Evolutionary conservation across 2,888 invertebrate species (phyloP).

Genomic region (Drosophila planitibia): DNA sequence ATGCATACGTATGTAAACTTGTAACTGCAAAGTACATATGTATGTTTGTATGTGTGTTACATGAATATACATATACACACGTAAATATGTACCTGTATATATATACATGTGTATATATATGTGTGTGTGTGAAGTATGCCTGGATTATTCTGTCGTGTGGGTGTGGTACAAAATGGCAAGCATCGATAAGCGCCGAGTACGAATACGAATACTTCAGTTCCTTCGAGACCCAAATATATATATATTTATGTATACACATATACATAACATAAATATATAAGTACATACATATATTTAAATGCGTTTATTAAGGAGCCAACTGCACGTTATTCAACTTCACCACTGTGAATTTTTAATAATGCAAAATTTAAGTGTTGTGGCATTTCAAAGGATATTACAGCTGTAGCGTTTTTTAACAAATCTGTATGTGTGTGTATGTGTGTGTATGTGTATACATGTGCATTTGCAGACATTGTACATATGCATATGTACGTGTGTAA

Average conservation of each 20-base stretch:
- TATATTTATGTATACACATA: not conserved
- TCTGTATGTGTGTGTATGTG: not conserved
- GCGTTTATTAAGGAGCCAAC: not conserved
- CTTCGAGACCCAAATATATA: constrained; percentile 27
- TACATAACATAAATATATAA: constrained; percentile 1
- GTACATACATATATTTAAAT: not conserved
- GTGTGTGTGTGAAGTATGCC: constrained; percentile 2
- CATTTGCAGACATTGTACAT: not conserved
- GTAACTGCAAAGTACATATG: not conserved
- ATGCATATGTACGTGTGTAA: not conserved
- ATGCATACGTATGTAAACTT: constrained; percentile 5
- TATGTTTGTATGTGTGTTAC: not conserved
- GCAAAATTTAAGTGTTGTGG: not conserved
- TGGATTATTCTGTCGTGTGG: constrained; percentile 24
- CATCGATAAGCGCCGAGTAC: constrained; percentile 39
- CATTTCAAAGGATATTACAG: not conserved
- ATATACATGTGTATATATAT: rapidly evolving
- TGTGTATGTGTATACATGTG: not conserved
- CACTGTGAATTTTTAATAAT: not conserved
- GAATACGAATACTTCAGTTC: constrained; percentile 37
- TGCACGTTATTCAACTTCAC: not conserved
- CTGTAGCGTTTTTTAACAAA: not conserved
- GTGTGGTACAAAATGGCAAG: constrained; percentile 47
- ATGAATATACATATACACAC: not conserved
- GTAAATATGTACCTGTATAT: not conserved